Evolutionary conservation across 2,888 invertebrate species (phyloP).

Genomic region (Agonopterix alstromeriana): DNA sequence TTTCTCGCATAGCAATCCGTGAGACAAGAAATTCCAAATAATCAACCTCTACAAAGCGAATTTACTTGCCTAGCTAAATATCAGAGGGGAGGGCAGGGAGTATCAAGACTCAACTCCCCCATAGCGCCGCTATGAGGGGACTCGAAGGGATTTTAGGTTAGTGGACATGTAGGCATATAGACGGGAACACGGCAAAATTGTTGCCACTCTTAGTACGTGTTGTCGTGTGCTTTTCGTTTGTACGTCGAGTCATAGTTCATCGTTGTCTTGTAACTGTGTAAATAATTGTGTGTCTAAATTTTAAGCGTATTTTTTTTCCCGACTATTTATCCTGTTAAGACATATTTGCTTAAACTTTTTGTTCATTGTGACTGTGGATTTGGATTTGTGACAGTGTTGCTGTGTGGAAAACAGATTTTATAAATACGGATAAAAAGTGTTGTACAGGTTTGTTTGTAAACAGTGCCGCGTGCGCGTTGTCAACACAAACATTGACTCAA

Average conservation of each 20-base stretch:
- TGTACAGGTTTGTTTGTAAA: conserved; percentile 66
- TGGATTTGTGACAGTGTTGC: background rate
- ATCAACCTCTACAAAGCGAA: conserved; percentile 68
- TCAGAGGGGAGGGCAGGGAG: conserved; percentile 67
- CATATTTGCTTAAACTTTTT: background rate
- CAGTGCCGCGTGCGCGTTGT: conserved; percentile 56
- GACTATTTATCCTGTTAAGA: background rate
- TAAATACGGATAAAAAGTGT: conserved; percentile 27
- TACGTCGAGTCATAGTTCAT: conserved; percentile 71
- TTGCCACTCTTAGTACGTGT: conserved; percentile 76
- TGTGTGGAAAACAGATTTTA: conserved; percentile 6
- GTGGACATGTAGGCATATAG: conserved; percentile 78
- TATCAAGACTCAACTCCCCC: conserved; percentile 67
- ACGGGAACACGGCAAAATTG: conserved; percentile 76
- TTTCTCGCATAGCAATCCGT: conserved; percentile 23
- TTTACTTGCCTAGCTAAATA: conserved; percentile 66
- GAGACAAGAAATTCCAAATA: conserved; percentile 66
- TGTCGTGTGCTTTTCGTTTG: conserved; percentile 74
- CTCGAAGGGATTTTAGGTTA: conserved; percentile 73
- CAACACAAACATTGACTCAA: conserved; percentile 39
- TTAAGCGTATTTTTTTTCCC: conserved; percentile 8
- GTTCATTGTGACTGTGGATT: background rate
- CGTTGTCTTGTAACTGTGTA: conserved; percentile 46
- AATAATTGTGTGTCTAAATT: conserved; percentile 29
- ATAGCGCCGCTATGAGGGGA: conserved; percentile 64